Evolutionary conservation across 2,888 invertebrate species (phyloP).

Genomic region (Meteorus colon): DNA sequence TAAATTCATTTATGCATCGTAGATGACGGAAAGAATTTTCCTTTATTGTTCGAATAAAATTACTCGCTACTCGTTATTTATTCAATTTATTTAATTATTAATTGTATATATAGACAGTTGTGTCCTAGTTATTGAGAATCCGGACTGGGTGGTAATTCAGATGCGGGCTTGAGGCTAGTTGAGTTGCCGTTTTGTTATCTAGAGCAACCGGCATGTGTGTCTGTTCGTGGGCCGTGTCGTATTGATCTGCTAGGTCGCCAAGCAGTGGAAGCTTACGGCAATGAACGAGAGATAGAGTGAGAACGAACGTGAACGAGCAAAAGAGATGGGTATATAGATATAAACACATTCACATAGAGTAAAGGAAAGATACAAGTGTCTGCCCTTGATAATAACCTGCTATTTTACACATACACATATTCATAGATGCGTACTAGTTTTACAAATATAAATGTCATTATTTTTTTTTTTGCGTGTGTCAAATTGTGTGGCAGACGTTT

Average conservation of each 20-base stretch:
- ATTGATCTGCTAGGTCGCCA: slow-evolving; percentile 71
- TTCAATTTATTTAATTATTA: slow-evolving; percentile 12
- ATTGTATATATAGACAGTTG: slow-evolving; percentile 10
- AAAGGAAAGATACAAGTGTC: neutral
- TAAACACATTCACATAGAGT: slow-evolving; percentile 3
- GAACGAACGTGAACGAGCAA: neutral
- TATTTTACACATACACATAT: neutral
- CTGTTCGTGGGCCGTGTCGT: slow-evolving; percentile 60
- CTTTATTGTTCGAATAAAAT: too few relatives aligned
- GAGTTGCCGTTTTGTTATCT: slow-evolving; percentile 60
- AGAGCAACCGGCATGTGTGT: slow-evolving; percentile 55
- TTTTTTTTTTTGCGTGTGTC: neutral
- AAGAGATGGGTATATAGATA: neutral
- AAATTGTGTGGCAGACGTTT: too few relatives aligned
- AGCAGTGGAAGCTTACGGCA: slow-evolving; percentile 49
- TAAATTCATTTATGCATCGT: too few relatives aligned
- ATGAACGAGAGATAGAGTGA: neutral
- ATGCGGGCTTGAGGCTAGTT: slow-evolving; percentile 18
- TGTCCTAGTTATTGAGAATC: slow-evolving; percentile 4
- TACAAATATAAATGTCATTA: neutral
- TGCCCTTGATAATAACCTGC: slow-evolving; percentile 10
- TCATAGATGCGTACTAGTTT: neutral
- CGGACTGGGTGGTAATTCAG: neutral
- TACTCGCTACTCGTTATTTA: neutral
- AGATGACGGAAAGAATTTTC: too few relatives aligned